Evolutionary conservation across 2,888 invertebrate genomes (phyloP), one percentile per base, ranked within the genome.

Genomic region (Polia nebulosa): DNA sequence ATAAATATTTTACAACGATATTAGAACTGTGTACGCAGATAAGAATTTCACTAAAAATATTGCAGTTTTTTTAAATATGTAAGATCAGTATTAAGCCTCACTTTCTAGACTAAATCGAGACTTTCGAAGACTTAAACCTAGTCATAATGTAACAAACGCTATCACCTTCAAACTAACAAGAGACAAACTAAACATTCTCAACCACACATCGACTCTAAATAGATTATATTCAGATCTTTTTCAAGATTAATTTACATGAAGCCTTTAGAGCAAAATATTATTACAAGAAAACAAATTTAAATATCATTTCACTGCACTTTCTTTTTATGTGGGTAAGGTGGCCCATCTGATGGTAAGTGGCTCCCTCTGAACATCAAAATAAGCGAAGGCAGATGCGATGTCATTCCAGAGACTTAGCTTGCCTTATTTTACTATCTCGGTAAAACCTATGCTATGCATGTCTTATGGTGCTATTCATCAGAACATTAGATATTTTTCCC

Each of bases 191-290:
- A 56, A 76, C 70, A 53, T 47, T 49, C 20, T 51, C 80, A 80
- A 78, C 70, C 83, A 83, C 76, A 81, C 76, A 69, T 69, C 51
- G 63, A 76, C 63, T 63, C 47, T 44, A 56, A 57, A 70, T 53
- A 65, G n/a, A 69, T 64, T 53, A 52, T 69, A 76, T 76, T 90
- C 91, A 92, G 91, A 92, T 92, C 92, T 87, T 68, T 55, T 80
- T 79, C 79, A 73, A 85, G 66, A 76, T 74, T 58, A 52, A 66
- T 78, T 88, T 78, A 87, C 84, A 87, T 81, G 75, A 71, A 82
- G 83, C 68, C 65, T 76, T 83, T 59, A 13, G 45, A 56, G 39
- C 13, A 64, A 64, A 78, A 53, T 3, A 44, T 20, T 7, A 4
- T 20, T n/a, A 3, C 13, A 13, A 8, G 6, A 29, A 27, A 13